These are phyloP conservation scores for Zalophus californianus DNA, from an alignment of 2,797 vertebrate genomes.

Conservation along the genomic window DNA sequence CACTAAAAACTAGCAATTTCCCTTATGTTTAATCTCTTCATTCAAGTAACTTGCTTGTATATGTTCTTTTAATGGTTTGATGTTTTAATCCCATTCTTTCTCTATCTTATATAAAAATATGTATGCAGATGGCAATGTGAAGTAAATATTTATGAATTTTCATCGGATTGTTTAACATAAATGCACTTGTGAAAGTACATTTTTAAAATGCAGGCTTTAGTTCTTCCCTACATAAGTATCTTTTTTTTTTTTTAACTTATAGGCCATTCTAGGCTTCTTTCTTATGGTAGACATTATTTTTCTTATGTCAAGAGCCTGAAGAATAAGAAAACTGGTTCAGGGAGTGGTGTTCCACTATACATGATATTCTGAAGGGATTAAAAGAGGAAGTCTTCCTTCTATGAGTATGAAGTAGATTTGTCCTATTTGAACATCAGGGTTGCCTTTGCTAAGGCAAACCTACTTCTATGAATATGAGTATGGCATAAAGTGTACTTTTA, in stretches of 20 bases:
- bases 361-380: not conserved
- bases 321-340: not conserved
- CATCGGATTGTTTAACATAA: not conserved
- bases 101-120: constrained; percentile 8
- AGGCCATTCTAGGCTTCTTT: not conserved
- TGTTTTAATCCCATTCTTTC: not conserved
- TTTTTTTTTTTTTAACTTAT: not conserved
- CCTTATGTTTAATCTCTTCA: not conserved
- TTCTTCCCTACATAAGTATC: not conserved
- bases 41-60: not conserved
- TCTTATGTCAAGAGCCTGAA: not conserved
- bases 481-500: not conserved
- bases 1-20: not conserved
- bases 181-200: not conserved
- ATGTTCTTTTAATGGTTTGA: not conserved
- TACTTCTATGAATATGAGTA: not conserved
- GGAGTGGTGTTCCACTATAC: not conserved
- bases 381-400: not conserved
- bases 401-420: not conserved
- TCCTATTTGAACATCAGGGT: not conserved
- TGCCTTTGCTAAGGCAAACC: not conserved
- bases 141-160: constrained; percentile 23
- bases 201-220: constrained; percentile 11
- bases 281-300: not conserved
- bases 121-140: not conserved